Evolutionary conservation across 2,888 invertebrate species (phyloP).

Genomic region (Eurois occulta): DNA sequence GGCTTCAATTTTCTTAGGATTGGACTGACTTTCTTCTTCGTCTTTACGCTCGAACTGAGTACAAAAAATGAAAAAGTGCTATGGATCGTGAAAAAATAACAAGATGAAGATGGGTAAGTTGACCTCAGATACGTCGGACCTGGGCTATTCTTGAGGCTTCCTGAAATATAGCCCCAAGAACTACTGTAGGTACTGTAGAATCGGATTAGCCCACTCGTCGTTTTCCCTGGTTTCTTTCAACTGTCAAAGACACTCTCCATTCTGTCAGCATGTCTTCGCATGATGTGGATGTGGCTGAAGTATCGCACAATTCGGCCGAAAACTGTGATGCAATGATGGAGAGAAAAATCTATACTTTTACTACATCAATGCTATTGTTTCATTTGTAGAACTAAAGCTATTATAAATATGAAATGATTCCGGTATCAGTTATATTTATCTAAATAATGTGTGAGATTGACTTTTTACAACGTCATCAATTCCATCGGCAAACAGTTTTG

Average conservation of each 20-base stretch:
- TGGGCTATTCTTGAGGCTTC: not conserved
- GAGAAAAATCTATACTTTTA: slow-evolving; percentile 1
- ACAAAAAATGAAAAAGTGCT: not conserved
- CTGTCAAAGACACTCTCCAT: not conserved
- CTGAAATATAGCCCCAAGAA: not conserved
- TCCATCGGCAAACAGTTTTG: slow-evolving; percentile 58
- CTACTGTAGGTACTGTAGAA: not conserved
- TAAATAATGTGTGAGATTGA: slow-evolving; percentile 69
- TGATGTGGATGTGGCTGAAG: not conserved
- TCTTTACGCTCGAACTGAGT: not conserved
- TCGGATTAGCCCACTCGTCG: not conserved
- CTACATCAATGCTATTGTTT: slow-evolving; percentile 25
- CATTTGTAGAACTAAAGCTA: slow-evolving; percentile 44
- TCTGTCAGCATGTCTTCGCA: not conserved
- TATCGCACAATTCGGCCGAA: not conserved
- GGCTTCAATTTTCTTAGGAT: not conserved
- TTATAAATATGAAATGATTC: slow-evolving; percentile 51
- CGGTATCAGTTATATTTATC: slow-evolving; percentile 69
- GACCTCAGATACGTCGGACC: not conserved
- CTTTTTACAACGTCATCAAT: slow-evolving; percentile 74
- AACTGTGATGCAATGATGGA: too few relatives aligned
- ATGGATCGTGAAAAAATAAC: not conserved
- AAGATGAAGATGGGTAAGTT: too few relatives aligned
- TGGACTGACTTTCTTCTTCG: not conserved
- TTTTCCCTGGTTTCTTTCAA: not conserved